These are phyloP conservation scores for Leptobrachium leishanense DNA, from an alignment of 2,113 vertebrate species.

Conservation along the genomic window DNA sequence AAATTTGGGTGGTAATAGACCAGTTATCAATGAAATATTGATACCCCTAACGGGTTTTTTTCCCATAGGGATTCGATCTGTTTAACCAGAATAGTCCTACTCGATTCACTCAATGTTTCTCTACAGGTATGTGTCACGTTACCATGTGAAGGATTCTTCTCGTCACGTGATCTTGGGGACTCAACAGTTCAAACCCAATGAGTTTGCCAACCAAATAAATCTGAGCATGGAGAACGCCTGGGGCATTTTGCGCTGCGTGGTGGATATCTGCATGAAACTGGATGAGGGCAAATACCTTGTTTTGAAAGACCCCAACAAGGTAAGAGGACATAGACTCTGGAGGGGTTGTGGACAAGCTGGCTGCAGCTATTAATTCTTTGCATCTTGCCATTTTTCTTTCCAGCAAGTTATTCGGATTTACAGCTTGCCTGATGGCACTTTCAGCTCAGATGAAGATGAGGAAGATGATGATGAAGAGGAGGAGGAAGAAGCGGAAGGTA, in stretches of 20 bases:
- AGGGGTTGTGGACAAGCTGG: too few relatives aligned
- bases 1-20: too few relatives aligned
- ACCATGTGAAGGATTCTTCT: constrained; percentile 93
- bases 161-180: constrained; percentile 95
- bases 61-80: too few relatives aligned
- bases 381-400: not conserved
- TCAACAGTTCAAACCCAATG: constrained; percentile 98
- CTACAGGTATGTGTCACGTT: constrained; percentile 90
- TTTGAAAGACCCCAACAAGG: constrained; percentile 98
- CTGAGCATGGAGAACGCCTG: constrained; percentile 98
- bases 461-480: constrained; percentile 97
- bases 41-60: too few relatives aligned
- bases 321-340: constrained; percentile 38
- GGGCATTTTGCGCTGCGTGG: constrained; percentile 96
- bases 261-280: constrained; percentile 97
- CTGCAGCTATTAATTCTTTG: too few relatives aligned
- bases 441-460: constrained; percentile 97
- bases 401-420: constrained; percentile 97
- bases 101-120: too few relatives aligned
- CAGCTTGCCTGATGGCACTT: constrained; percentile 95
- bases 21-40: too few relatives aligned
- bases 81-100: too few relatives aligned
- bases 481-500: constrained; percentile 81
- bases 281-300: constrained; percentile 99
- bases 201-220: constrained; percentile 99